phyloP scores from a whole-genome alignment of 1,140 invertebrate genomes.

The Andrena cerasifolii region DNA sequence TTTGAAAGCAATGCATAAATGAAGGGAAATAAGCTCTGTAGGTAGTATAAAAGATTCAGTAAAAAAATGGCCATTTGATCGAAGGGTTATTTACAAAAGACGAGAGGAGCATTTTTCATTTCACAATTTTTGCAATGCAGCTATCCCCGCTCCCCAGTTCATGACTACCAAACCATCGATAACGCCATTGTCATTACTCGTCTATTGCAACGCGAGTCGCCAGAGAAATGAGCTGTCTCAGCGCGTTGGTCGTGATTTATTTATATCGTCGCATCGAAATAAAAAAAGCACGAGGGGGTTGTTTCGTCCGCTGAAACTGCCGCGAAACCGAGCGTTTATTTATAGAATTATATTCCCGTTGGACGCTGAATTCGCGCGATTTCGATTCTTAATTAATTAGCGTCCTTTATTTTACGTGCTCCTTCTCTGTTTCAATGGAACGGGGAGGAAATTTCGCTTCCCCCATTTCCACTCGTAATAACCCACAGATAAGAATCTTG shows the following conservation, averaged over 20 bases:
- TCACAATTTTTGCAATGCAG: slow-evolving; percentile 6
- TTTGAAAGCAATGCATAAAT: too few species aligned
- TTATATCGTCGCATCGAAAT: slow-evolving; percentile 32
- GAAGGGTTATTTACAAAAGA: too few species aligned
- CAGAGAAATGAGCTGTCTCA: slow-evolving; percentile 41
- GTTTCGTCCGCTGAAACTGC: not conserved
- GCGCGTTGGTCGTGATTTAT: slow-evolving; percentile 40
- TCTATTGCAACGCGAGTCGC: slow-evolving; percentile 36
- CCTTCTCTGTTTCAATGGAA: not conserved
- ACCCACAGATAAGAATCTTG: not conserved
- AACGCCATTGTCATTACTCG: slow-evolving; percentile 54
- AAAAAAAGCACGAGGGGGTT: not conserved
- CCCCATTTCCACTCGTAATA: slow-evolving; percentile 15
- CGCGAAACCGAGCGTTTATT: slow-evolving; percentile 4
- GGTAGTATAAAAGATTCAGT: too few species aligned
- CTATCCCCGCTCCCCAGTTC: slow-evolving; percentile 6
- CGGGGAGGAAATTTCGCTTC: not conserved
- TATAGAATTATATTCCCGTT: not conserved
- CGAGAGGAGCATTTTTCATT: slow-evolving; percentile 14
- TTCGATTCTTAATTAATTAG: too few species aligned
- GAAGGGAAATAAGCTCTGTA: too few species aligned
- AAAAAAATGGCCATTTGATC: too few species aligned
- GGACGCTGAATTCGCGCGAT: too few species aligned
- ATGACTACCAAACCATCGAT: slow-evolving; percentile 60
- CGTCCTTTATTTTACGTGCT: too few species aligned